phyloP scores from a whole-genome alignment of 2,888 invertebrate species.

The Timandra comae region DNA sequence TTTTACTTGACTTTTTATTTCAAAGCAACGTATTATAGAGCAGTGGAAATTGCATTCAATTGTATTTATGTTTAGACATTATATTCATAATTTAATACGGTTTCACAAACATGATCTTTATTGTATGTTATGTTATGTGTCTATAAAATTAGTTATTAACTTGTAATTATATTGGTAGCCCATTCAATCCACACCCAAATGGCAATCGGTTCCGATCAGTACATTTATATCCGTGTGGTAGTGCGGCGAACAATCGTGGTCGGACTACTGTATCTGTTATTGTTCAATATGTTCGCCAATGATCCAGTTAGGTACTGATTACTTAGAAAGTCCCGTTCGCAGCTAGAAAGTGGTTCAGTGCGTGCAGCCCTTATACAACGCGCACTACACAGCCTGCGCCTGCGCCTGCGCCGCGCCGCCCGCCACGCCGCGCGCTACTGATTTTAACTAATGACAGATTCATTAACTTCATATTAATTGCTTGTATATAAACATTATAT shows the following conservation, averaged over 20 bases:
- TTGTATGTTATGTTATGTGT: not conserved
- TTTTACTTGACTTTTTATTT: too few species aligned
- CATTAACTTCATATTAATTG: conserved; percentile 5
- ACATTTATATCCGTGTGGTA: conserved; percentile 18
- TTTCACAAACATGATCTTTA: too few species aligned
- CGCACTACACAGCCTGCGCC: not conserved
- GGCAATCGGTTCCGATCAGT: too few species aligned
- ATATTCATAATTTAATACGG: too few species aligned
- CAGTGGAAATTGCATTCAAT: too few species aligned
- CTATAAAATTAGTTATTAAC: not conserved
- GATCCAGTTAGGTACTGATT: conserved; percentile 59
- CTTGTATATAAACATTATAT: not conserved
- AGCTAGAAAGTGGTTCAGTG: conserved; percentile 41
- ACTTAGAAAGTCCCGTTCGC: conserved; percentile 53
- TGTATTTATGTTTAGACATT: too few species aligned
- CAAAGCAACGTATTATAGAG: too few species aligned
- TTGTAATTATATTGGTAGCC: not conserved
- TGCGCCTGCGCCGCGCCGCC: too few species aligned
- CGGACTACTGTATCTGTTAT: conserved; percentile 66
- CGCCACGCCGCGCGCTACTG: conserved; percentile 7
- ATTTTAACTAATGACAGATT: conserved; percentile 18
- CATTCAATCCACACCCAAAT: conserved; percentile 34
- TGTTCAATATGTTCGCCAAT: conserved; percentile 74
- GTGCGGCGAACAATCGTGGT: conserved; percentile 53
- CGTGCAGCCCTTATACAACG: conserved; percentile 23